Evolutionary conservation across 2,888 invertebrate species (phyloP), one percentile per base, ranked within the genome.

Genomic region (Himalopsyche japonica): DNA sequence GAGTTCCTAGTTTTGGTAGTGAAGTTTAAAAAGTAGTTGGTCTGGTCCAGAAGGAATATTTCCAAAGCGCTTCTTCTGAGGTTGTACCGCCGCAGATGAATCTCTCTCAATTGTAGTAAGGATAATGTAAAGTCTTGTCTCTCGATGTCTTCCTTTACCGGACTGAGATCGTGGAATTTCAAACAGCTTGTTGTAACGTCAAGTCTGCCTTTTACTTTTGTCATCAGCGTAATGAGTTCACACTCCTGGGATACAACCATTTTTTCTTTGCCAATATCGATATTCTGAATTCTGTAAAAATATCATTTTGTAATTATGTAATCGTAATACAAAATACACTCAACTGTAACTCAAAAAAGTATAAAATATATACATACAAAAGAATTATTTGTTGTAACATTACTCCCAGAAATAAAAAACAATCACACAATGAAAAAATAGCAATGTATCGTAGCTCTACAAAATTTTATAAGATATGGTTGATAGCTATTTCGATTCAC

Each of bases 21-120:
- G 87, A 94, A 94, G 89, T 94, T 94, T 43, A 94, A 90, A 89
- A 94, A 94, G 88, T 94, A 94, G 88, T 94, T 94, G 0, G 94
- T 94, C 88, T 94, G 94, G 89, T 95, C 94, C 27, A 94, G 90
- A 12, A 95, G 89, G 89, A 94, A 94, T 88, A 94, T 91, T 89
- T 94, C 94, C 84, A 94, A 89, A n/a, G 94, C 94, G 88, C 93
- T 94, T 84, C 94, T 89, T 12, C 94, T 89, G 18, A 95, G 89
- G 89, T 94, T 95, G 89, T 94, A 94, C 84, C 94, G 91, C 34
- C 94, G 89, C 84, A 94, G 90, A 89, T 94, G 94, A n/a, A 94
- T 93, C 88, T 95, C 94, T 32, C 94, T 89, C 80, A 95, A 90
- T 88, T 93, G 92, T 30, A 70, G 12, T 70, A 70, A 70, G 4